phyloP scores from a whole-genome alignment of 2,113 vertebrate genomes.

The Carettochelys insculpta region DNA sequence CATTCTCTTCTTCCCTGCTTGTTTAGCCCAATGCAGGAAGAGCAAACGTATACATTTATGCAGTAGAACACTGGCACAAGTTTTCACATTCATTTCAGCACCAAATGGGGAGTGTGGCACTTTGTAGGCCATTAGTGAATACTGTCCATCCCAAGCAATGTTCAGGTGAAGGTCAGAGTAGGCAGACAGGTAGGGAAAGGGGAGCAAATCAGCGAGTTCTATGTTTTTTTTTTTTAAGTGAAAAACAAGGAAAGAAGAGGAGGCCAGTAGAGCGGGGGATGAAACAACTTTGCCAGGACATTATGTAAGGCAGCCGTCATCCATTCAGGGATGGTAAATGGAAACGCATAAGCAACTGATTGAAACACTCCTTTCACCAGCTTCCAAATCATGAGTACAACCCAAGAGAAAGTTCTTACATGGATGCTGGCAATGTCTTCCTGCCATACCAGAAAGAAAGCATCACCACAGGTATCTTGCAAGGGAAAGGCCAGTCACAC shows the following conservation, averaged over 20 bases:
- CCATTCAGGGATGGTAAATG: not conserved
- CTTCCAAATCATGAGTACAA: not conserved
- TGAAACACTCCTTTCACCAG: not conserved
- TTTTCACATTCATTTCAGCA: not conserved
- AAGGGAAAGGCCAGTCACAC: not conserved
- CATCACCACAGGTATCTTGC: not conserved
- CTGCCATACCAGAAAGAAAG: not conserved
- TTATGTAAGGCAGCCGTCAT: not conserved
- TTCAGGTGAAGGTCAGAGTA: not conserved
- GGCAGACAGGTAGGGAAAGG: not conserved
- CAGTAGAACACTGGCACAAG: not conserved
- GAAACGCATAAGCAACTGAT: not conserved
- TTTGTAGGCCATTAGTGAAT: not conserved
- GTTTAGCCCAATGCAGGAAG: not conserved
- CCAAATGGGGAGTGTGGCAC: not conserved
- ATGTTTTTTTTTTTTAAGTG: too few relatives aligned
- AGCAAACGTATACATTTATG: not conserved
- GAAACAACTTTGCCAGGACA: not conserved
- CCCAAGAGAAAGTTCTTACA: not conserved
- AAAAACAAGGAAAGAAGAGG: not conserved
- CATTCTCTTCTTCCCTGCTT: not conserved
- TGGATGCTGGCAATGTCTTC: not conserved
- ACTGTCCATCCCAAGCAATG: accelerated
- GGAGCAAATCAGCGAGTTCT: not conserved
- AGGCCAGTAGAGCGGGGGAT: not conserved